phyloP scores from a whole-genome alignment of 2,888 invertebrate species.

The Chouioia cunea region DNA sequence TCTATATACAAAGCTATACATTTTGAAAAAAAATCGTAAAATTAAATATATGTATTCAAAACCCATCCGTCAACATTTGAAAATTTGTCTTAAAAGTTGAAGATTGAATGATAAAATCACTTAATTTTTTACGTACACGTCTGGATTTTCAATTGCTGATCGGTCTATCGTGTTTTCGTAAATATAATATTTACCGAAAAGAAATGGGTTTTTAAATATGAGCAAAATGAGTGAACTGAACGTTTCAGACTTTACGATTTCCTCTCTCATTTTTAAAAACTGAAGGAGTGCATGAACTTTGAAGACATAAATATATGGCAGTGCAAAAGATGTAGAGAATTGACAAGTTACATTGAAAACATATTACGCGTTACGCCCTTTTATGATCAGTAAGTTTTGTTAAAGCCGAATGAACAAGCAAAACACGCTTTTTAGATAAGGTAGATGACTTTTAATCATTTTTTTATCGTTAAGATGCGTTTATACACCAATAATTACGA shows the following conservation, averaged over 20 bases:
- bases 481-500: constrained; percentile 18
- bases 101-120: too few relatives aligned
- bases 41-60: too few relatives aligned
- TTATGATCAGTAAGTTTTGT: not conserved
- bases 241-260: constrained; percentile 42
- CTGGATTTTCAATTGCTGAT: too few relatives aligned
- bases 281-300: constrained; percentile 23
- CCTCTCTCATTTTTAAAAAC: constrained; percentile 40
- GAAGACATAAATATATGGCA: constrained; percentile 25
- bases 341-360: constrained; percentile 7
- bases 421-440: constrained; percentile 29
- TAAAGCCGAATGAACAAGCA: constrained; percentile 21
- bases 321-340: constrained; percentile 23
- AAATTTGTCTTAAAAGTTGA: too few relatives aligned
- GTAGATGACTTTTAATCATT: constrained; percentile 3
- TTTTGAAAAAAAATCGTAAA: constrained; percentile 10
- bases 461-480: constrained; percentile 27
- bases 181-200: not conserved
- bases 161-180: too few relatives aligned
- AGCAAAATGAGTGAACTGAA: constrained; percentile 20
- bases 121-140: too few relatives aligned
- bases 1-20: constrained; percentile 36
- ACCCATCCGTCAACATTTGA: too few relatives aligned
- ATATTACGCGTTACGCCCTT: constrained; percentile 28
- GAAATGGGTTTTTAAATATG: constrained; percentile 21